Conservation (phyloP, 2,888 invertebrate species). For the Polydrusus tereticollis region DNA sequence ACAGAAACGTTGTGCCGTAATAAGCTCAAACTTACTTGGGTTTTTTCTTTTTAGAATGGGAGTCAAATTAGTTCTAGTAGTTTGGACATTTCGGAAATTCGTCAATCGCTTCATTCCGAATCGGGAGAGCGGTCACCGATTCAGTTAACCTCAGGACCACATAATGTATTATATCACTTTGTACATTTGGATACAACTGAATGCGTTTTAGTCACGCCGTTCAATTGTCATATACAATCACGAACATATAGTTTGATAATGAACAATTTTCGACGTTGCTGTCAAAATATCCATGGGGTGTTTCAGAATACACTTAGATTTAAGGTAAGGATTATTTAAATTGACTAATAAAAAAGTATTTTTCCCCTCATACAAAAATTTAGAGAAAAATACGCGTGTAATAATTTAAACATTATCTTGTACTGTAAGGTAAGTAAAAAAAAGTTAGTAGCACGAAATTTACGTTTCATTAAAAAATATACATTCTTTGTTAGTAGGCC, state of each 20-base stretch:
- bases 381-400: background rate
- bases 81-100: conserved; percentile 78
- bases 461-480: too few species aligned
- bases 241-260: conserved; percentile 69
- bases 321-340: conserved; percentile 63
- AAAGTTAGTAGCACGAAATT: too few species aligned
- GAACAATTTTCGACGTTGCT: conserved; percentile 78
- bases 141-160: conserved; percentile 76
- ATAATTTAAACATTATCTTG: too few species aligned
- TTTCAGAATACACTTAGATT: conserved; percentile 78
- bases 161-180: conserved; percentile 82
- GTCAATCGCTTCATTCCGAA: conserved; percentile 80
- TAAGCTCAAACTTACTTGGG: background rate
- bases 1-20: too few species aligned
- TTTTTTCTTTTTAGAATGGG: conserved; percentile 70
- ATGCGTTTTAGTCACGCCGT: conserved; percentile 79
- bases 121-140: conserved; percentile 74
- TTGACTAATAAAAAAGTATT: background rate
- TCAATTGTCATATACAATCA: conserved; percentile 60
- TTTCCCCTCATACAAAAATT: too few species aligned
- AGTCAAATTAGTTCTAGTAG: conserved; percentile 75
- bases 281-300: conserved; percentile 79
- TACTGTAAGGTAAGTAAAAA: too few species aligned
- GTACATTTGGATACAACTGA: conserved; percentile 79
- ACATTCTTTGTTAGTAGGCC: too few species aligned